phyloP scores from a whole-genome alignment of 2,113 vertebrate genomes.

The Corynorhinus townsendii region DNA sequence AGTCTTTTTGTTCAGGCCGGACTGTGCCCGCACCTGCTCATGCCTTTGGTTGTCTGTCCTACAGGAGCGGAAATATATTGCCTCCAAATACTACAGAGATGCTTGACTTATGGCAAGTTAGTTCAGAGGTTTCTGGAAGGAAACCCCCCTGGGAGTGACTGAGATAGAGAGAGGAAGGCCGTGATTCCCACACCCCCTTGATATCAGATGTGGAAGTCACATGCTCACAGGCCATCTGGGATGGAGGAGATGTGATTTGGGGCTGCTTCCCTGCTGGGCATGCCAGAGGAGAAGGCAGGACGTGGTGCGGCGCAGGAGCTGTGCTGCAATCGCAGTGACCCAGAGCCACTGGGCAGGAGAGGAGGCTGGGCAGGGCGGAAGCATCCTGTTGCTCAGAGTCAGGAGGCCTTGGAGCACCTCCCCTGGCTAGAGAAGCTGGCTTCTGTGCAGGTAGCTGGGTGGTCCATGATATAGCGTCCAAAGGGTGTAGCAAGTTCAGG shows the following conservation, averaged over 20 bases:
- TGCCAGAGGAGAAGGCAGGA: not conserved
- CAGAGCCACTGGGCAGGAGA: not conserved
- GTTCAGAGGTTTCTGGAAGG: conserved; percentile 10
- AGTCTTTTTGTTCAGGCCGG: not conserved
- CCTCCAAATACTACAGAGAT: not conserved
- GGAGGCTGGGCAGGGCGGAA: not conserved
- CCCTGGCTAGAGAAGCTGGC: conserved; percentile 17
- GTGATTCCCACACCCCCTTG: not conserved
- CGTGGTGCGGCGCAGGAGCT: not conserved
- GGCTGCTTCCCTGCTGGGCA: not conserved
- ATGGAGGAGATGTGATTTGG: not conserved
- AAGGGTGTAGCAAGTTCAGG: conserved; percentile 62
- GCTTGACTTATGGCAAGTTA: not conserved
- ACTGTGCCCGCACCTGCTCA: not conserved
- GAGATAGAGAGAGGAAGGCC: not conserved
- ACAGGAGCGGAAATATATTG: not conserved
- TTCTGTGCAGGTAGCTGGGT: conserved; percentile 52
- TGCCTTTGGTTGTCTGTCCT: not conserved
- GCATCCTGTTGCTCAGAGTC: not conserved
- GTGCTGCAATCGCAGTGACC: not conserved
- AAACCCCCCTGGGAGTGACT: not conserved
- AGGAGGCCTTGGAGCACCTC: not conserved
- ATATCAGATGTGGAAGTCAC: not conserved
- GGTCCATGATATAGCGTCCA: conserved; percentile 53
- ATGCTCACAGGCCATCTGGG: not conserved